Conservation (phyloP, 2,888 invertebrate genomes). For the Aphidoletes aphidimyza region DNA sequence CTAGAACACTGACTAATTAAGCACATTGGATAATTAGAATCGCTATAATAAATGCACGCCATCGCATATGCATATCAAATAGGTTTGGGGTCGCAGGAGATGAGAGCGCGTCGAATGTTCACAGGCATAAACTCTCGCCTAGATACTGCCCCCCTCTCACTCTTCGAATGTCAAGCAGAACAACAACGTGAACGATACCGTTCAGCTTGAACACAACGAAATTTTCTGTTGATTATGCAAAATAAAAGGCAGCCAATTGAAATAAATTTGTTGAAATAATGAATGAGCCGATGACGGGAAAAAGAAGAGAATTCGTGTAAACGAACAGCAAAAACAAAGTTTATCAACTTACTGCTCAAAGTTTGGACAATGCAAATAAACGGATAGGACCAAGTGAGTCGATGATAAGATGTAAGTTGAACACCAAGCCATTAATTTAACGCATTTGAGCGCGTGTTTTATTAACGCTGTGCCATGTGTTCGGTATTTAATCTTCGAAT, state of each 20-base stretch:
- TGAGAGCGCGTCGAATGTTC: background rate
- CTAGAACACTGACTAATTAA: conserved; percentile 42
- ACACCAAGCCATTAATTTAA: background rate
- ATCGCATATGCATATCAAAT: conserved; percentile 52
- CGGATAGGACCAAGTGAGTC: background rate
- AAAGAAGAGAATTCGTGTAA: background rate
- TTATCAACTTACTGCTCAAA: background rate
- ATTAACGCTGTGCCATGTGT: background rate
- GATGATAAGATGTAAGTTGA: background rate
- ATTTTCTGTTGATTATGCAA: conserved; percentile 44
- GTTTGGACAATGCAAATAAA: background rate
- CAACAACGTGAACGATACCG: background rate
- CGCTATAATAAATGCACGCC: conserved; percentile 33
- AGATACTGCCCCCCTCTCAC: too few relatives aligned
- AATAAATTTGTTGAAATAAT: conserved; percentile 48
- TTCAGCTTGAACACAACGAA: too few relatives aligned
- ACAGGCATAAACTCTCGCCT: background rate
- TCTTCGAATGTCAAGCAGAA: too few relatives aligned
- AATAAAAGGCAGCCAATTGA: conserved; percentile 43
- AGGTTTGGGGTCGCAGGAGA: background rate
- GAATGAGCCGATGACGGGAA: background rate
- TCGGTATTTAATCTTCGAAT: conserved; percentile 3
- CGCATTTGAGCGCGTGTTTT: background rate
- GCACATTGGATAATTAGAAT: conserved; percentile 44
- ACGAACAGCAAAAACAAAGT: background rate